Conservation (phyloP, 2,797 vertebrate genomes). For the Brachyalestes nurse region DNA sequence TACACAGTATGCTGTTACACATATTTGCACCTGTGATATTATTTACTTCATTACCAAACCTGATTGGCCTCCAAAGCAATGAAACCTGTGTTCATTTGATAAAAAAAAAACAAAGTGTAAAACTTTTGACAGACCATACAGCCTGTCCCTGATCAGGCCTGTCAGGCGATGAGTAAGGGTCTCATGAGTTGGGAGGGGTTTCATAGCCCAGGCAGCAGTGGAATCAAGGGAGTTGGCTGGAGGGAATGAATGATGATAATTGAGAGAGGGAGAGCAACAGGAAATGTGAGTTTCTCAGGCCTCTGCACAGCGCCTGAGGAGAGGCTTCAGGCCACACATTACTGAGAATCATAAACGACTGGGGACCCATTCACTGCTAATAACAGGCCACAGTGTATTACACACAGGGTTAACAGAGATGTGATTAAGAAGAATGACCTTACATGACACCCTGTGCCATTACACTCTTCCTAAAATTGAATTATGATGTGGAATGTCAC, state of each 20-base stretch:
- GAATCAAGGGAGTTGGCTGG: constrained; percentile 28
- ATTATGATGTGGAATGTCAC: not conserved
- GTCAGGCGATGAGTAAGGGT: constrained; percentile 29
- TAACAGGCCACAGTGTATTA: constrained; percentile 30
- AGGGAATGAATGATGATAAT: constrained; percentile 53
- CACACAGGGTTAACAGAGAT: constrained; percentile 26
- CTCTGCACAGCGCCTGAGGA: constrained; percentile 40
- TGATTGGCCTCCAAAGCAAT: too few species aligned
- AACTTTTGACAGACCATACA: not conserved
- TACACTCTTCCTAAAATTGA: not conserved
- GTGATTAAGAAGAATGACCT: constrained; percentile 24
- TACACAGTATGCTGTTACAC: too few species aligned
- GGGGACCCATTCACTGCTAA: constrained; percentile 31
- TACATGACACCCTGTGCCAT: constrained; percentile 1
- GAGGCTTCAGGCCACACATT: constrained; percentile 38
- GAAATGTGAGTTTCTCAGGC: constrained; percentile 54
- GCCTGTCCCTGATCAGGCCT: not conserved
- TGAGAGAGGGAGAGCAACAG: constrained; percentile 38
- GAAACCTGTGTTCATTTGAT: too few species aligned
- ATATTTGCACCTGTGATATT: too few species aligned
- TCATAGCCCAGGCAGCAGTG: constrained; percentile 15
- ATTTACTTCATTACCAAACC: too few species aligned
- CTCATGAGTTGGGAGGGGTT: constrained; percentile 38
- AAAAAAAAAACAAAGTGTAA: not conserved
- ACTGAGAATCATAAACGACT: constrained; percentile 50